phyloP scores from a whole-genome alignment of 1,140 invertebrate species.

The Drosophila pachea region DNA sequence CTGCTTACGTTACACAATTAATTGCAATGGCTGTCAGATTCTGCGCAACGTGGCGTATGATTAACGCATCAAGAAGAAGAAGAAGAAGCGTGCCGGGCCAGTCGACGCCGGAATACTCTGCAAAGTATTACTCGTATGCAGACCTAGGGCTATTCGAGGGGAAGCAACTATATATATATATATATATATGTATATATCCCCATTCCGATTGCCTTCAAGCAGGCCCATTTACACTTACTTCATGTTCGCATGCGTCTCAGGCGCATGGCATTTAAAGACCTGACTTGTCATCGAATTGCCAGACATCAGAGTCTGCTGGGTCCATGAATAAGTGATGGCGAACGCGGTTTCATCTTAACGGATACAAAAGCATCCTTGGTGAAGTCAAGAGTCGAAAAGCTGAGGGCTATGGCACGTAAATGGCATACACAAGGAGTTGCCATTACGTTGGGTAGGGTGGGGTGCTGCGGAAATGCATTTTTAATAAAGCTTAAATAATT shows the following conservation, averaged over 20 bases:
- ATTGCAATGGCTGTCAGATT: slow-evolving; percentile 38
- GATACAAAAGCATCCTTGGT: too few relatives aligned
- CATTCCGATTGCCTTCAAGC: too few relatives aligned
- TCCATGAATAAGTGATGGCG: slow-evolving; percentile 24
- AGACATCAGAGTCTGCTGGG: slow-evolving; percentile 12
- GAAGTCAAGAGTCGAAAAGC: too few relatives aligned
- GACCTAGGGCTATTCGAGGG: too few relatives aligned
- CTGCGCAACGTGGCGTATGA: slow-evolving; percentile 64
- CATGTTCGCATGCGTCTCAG: background rate
- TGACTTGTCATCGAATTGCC: slow-evolving; percentile 11
- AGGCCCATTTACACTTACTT: too few relatives aligned
- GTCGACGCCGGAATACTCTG: background rate
- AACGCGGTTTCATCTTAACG: background rate
- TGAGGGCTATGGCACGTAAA: too few relatives aligned
- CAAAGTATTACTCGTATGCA: background rate
- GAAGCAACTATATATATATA: too few relatives aligned
- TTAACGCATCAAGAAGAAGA: slow-evolving; percentile 36
- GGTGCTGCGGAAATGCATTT: too few relatives aligned
- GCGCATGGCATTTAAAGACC: background rate
- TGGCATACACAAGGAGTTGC: too few relatives aligned
- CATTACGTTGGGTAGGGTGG: too few relatives aligned
- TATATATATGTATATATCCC: too few relatives aligned
- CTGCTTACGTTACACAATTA: slow-evolving; percentile 25
- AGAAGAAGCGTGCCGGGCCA: background rate
- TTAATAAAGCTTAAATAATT: too few relatives aligned